A percentile compares a stretch with the other conserved stretches of the same genome.
These are phyloP conservation scores for Torymus tubicola DNA, from an alignment of 2,888 invertebrate species.

Conservation along the genomic window DNA sequence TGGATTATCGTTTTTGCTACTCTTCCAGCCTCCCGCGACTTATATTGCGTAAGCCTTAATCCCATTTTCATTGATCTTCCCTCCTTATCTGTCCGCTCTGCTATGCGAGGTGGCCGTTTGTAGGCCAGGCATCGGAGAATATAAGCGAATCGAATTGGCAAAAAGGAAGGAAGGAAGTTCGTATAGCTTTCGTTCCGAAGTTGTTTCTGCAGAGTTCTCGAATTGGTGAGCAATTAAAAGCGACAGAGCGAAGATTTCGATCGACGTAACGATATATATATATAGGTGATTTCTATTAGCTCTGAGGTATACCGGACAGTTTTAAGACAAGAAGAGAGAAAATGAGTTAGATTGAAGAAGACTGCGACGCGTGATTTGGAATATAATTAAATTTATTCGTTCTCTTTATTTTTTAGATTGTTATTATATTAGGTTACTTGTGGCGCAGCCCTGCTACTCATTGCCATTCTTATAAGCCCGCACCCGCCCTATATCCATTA, in stretches of 20 bases:
- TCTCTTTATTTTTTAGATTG: too few species aligned
- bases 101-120: too few species aligned
- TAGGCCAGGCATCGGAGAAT: neutral
- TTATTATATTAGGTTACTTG: too few species aligned
- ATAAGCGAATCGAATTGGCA: neutral
- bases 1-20: slow-evolving; percentile 39
- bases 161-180: neutral
- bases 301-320: too few species aligned
- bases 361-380: too few species aligned
- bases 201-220: slow-evolving; percentile 30
- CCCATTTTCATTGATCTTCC: slow-evolving; percentile 35
- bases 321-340: too few species aligned
- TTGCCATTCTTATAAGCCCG: too few species aligned
- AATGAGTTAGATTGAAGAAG: too few species aligned
- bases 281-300: slow-evolving; percentile 14
- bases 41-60: slow-evolving; percentile 48
- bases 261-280: neutral
- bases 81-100: neutral
- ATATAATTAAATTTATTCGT: too few species aligned
- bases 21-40: neutral
- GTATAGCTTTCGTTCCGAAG: slow-evolving; percentile 18
- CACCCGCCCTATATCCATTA: too few species aligned
- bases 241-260: neutral
- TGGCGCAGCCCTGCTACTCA: too few species aligned
- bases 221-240: slow-evolving; percentile 43